Evolutionary conservation across 2,797 vertebrate species (phyloP).

Genomic region (Pipistrellus pipistrellus): DNA sequence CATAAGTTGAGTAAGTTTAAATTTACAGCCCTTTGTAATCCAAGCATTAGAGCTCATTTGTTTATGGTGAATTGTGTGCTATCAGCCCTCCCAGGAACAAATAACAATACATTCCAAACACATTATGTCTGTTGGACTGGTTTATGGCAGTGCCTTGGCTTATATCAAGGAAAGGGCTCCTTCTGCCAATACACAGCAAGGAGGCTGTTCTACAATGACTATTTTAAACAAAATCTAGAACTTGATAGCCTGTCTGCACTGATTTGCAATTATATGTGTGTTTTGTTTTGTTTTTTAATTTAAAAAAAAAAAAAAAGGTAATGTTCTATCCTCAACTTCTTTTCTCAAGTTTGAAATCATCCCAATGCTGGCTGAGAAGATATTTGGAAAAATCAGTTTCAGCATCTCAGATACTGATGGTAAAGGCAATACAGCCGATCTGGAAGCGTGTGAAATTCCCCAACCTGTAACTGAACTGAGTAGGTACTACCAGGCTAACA

Average conservation of each 20-base stretch:
- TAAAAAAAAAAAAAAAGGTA: neutral
- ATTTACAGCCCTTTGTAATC: conserved; percentile 55
- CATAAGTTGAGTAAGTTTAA: conserved; percentile 12
- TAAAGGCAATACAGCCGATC: neutral
- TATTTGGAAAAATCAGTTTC: conserved; percentile 54
- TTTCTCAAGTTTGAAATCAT: conserved; percentile 57
- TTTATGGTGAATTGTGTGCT: conserved; percentile 45
- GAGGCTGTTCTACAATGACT: neutral
- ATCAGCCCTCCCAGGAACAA: conserved; percentile 49
- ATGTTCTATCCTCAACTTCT: conserved; percentile 35
- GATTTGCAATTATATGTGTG: conserved; percentile 32
- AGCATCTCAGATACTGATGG: neutral
- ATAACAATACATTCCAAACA: conserved; percentile 65
- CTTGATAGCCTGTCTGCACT: conserved; percentile 61
- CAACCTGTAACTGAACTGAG: neutral
- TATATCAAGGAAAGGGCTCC: conserved; percentile 27
- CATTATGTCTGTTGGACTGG: conserved; percentile 49
- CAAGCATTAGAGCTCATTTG: conserved; percentile 51
- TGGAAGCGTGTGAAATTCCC: neutral
- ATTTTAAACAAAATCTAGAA: conserved; percentile 71
- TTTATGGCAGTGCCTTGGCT: conserved; percentile 35
- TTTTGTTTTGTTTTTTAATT: neutral
- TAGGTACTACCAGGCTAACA: neutral
- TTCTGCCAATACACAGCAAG: conserved; percentile 42
- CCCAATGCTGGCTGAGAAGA: conserved; percentile 5